A percentile compares a stretch with the other conserved stretches of the same genome.
Conservation (phyloP, 2,888 invertebrate genomes). For the Plemyria rubiginata region DNA sequence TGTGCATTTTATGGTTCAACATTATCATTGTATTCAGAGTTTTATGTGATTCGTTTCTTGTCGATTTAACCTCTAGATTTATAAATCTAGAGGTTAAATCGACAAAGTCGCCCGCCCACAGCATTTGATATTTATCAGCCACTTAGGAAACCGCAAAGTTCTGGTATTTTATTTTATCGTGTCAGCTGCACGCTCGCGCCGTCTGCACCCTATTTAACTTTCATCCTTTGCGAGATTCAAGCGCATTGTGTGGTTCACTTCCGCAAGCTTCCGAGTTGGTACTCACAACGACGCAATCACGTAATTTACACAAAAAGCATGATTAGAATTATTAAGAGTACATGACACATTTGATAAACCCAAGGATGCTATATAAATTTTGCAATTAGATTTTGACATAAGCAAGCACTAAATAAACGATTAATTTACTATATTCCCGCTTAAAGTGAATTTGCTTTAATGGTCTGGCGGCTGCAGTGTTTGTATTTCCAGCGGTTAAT, state of each 20-base stretch:
- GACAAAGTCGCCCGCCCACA: slow-evolving; percentile 7
- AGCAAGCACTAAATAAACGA: background rate
- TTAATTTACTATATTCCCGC: slow-evolving; percentile 8
- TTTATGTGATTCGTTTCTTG: slow-evolving; percentile 20
- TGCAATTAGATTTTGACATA: too few species aligned
- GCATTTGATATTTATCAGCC: slow-evolving; percentile 33
- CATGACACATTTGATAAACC: background rate
- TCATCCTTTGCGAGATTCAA: slow-evolving; percentile 58
- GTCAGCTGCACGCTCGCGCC: slow-evolving; percentile 61
- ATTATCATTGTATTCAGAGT: slow-evolving; percentile 29
- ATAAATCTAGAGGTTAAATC: slow-evolving; percentile 7
- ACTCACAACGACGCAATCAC: slow-evolving; percentile 56
- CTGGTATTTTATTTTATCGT: slow-evolving; percentile 66
- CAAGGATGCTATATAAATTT: background rate
- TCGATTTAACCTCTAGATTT: too few species aligned
- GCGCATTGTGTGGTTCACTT: slow-evolving; percentile 64
- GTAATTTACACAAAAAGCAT: slow-evolving; percentile 56
- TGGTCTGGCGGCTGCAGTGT: slow-evolving; percentile 39
- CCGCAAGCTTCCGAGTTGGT: slow-evolving; percentile 36
- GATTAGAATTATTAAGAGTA: slow-evolving; percentile 6
- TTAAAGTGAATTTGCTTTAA: slow-evolving; percentile 30
- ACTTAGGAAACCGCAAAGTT: slow-evolving; percentile 38
- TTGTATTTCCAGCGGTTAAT: slow-evolving; percentile 59
- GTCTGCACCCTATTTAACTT: slow-evolving; percentile 55
- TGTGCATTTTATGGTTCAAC: slow-evolving; percentile 33